These are phyloP conservation scores for Porites australiensis DNA, from an alignment of 64 coral and sea anemone genomes.

Conservation along the genomic window DNA sequence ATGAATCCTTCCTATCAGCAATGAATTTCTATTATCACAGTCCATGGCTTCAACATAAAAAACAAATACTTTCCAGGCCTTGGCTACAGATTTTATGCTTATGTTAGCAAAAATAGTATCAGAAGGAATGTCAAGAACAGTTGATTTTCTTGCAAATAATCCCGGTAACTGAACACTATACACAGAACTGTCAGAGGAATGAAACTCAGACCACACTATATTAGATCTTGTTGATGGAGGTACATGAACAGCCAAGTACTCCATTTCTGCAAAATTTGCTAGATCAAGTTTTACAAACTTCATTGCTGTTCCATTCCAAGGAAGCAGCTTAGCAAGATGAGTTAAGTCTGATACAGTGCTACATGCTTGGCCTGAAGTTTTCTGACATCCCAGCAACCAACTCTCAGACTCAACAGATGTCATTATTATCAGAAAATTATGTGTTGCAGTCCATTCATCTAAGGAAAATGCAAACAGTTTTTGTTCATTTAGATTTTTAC, in stretches of 20 bases:
- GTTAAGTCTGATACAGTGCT: slow-evolving; percentile 50
- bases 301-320: slow-evolving; percentile 50
- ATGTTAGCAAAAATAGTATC: slow-evolving; percentile 75
- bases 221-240: slow-evolving; percentile 35
- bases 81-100: slow-evolving; percentile 69
- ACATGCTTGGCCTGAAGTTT: slow-evolving; percentile 69
- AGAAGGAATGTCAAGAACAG: slow-evolving; percentile 51
- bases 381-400: slow-evolving; percentile 84
- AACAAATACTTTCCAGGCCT: slow-evolving; percentile 88
- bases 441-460: slow-evolving; percentile 55
- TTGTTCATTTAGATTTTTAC: slow-evolving; percentile 44
- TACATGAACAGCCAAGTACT: slow-evolving; percentile 77
- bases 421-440: slow-evolving; percentile 72
- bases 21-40: slow-evolving; percentile 58
- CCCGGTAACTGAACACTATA: slow-evolving; percentile 67
- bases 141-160: slow-evolving; percentile 58
- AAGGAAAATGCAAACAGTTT: slow-evolving; percentile 80
- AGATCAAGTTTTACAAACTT: slow-evolving; percentile 69
- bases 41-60: slow-evolving; percentile 60
- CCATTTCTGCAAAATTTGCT: slow-evolving; percentile 37
- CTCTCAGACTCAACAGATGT: slow-evolving; percentile 59
- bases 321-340: slow-evolving; percentile 56
- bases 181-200: slow-evolving; percentile 30
- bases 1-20: slow-evolving; percentile 76
- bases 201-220: slow-evolving; percentile 74